Conservation (phyloP, 1,140 invertebrate genomes). For the Archegozetes longisetosus region DNA sequence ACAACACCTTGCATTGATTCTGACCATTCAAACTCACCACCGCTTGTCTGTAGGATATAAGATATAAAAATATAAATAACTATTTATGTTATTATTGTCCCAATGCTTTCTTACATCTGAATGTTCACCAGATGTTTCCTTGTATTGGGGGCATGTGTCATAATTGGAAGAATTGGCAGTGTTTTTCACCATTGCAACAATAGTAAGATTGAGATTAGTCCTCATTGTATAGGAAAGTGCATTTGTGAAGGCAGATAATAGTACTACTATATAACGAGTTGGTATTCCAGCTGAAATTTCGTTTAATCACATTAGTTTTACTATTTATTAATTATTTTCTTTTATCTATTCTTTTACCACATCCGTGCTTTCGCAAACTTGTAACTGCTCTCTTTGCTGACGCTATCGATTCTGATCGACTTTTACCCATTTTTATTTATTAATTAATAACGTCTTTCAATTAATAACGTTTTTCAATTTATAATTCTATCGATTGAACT, state of each 20-base stretch:
- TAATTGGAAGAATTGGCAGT: conserved; percentile 23
- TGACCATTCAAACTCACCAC: conserved; percentile 27
- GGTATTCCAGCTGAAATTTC: conserved; percentile 11
- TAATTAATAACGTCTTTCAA: too few species aligned
- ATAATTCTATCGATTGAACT: too few species aligned
- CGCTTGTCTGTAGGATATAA: not conserved
- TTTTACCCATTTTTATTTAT: too few species aligned
- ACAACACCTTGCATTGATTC: conserved; percentile 48
- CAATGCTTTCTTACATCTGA: not conserved
- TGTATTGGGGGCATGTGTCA: not conserved
- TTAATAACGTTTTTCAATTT: too few species aligned
- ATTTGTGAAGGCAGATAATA: conserved; percentile 81
- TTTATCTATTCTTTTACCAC: too few species aligned
- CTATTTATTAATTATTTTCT: not conserved
- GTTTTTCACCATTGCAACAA: conserved; percentile 81
- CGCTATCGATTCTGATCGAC: too few species aligned
- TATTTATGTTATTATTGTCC: not conserved
- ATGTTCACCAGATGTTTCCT: not conserved
- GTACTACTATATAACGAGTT: conserved; percentile 55
- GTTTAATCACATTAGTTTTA: not conserved
- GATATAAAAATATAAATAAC: not conserved
- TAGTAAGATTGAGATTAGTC: conserved; percentile 88
- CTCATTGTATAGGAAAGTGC: conserved; percentile 84
- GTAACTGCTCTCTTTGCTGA: too few species aligned
- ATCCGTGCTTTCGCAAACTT: too few species aligned